phyloP scores from a whole-genome alignment of 2,888 invertebrate species.

The Andrena bucephala region DNA sequence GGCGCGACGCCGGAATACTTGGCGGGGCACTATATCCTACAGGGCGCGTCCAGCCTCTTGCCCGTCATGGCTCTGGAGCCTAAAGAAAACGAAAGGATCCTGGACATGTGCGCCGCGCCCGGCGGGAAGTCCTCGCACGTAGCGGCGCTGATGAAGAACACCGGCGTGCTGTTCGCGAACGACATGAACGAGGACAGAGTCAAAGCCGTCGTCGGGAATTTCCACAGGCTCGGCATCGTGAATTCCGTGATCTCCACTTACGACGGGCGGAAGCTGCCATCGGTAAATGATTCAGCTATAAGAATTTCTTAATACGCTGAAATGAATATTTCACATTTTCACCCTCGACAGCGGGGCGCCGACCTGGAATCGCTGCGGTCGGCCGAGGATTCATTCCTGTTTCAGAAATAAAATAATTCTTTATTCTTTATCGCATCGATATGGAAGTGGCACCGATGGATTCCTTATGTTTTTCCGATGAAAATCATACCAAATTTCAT shows the following conservation, averaged over 20 bases:
- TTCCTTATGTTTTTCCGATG: no score
- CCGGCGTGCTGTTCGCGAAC: constrained; percentile 98
- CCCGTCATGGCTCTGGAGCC: constrained; percentile 99
- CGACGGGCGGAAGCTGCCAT: constrained; percentile 95
- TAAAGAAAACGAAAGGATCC: constrained; percentile 96
- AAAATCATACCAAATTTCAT: no score
- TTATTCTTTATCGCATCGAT: no score
- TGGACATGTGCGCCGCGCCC: constrained; percentile 99
- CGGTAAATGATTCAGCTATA: constrained; percentile 81
- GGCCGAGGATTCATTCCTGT: no score
- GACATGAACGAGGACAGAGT: constrained; percentile 96
- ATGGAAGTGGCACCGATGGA: no score
- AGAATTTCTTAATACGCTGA: no score
- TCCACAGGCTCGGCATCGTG: constrained; percentile 97
- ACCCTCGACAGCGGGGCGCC: no score
- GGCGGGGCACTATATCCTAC: constrained; percentile 98
- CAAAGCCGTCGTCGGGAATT: constrained; percentile 97
- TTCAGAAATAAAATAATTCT: no score
- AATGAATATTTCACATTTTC: no score
- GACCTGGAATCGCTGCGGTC: no score
- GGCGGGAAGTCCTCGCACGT: constrained; percentile 99
- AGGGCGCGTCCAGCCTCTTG: constrained; percentile 97
- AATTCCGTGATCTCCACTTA: constrained; percentile 96
- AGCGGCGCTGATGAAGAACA: constrained; percentile 99
- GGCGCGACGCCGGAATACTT: constrained; percentile 99